Percentiles rank a stretch among this genome's conserved stretches.
phyloP scores from a whole-genome alignment of 1,140 invertebrate genomes.

The Spodoptera frugiperda region DNA sequence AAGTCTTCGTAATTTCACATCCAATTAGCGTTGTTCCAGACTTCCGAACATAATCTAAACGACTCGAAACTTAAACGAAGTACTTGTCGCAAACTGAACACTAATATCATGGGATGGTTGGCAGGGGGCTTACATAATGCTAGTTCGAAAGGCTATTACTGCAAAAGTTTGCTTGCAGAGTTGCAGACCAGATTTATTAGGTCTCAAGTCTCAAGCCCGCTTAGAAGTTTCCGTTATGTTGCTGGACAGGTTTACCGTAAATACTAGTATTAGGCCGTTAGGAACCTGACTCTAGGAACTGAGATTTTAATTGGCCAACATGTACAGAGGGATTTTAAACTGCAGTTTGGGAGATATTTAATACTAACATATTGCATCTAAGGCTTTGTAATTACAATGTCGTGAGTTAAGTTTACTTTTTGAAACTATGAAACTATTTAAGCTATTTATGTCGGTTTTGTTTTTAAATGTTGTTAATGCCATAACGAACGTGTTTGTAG shows the following conservation, averaged over 20 bases:
- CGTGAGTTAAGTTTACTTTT: too few relatives aligned
- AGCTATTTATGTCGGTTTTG: too few relatives aligned
- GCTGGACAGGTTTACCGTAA: neutral
- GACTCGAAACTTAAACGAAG: neutral
- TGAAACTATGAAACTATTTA: too few relatives aligned
- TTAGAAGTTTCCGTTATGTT: neutral
- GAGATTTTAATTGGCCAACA: too few relatives aligned
- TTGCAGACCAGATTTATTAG: constrained; percentile 7
- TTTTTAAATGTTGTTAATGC: too few relatives aligned
- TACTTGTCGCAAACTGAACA: neutral
- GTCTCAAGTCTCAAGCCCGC: constrained; percentile 20
- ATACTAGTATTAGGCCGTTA: neutral
- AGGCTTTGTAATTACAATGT: too few relatives aligned
- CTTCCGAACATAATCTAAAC: neutral
- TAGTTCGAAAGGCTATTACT: constrained; percentile 10
- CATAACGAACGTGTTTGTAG: too few relatives aligned
- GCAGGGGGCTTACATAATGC: constrained; percentile 7
- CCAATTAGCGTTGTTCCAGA: neutral
- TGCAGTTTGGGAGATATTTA: neutral
- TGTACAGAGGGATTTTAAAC: too few relatives aligned
- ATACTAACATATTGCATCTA: too few relatives aligned
- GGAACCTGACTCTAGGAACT: neutral
- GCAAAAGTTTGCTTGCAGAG: constrained; percentile 18
- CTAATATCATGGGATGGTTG: constrained; percentile 1
- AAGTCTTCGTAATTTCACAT: too few relatives aligned